A percentile compares a stretch with the other conserved stretches of the same genome.
Evolutionary conservation across 2,797 vertebrate species (phyloP).

Genomic region (Pogonophryne albipinna): DNA sequence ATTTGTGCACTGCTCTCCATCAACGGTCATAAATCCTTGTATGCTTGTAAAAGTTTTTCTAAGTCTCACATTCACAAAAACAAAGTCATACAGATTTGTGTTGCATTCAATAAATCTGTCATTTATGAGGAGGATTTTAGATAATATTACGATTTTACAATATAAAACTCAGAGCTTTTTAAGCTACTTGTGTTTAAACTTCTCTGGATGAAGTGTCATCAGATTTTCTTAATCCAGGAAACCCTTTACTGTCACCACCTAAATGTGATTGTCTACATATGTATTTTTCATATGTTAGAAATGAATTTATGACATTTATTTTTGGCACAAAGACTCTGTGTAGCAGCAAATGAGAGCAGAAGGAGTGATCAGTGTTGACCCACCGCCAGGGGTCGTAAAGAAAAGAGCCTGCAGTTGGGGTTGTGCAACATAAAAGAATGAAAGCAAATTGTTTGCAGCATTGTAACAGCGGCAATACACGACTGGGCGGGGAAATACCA

Average conservation of each 20-base stretch:
- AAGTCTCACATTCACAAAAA: constrained; percentile 29
- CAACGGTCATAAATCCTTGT: constrained; percentile 47
- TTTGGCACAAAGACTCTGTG: constrained; percentile 31
- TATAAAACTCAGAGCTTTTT: background rate
- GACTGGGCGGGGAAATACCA: constrained; percentile 1
- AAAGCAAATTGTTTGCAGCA: constrained; percentile 31
- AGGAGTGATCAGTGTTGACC: constrained; percentile 54
- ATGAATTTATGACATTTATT: constrained; percentile 22
- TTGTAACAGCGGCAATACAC: constrained; percentile 7
- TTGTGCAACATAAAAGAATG: constrained; percentile 19
- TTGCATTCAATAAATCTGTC: constrained; percentile 34
- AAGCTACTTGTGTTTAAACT: background rate
- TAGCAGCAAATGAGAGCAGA: constrained; percentile 52
- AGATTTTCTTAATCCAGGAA: constrained; percentile 10
- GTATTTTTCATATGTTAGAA: constrained; percentile 21
- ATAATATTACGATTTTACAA: constrained; percentile 34
- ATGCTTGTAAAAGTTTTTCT: constrained; percentile 3
- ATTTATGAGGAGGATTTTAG: constrained; percentile 40
- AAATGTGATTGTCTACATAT: constrained; percentile 21
- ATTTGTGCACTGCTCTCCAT: constrained; percentile 30
- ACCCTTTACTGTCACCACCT: constrained; percentile 9
- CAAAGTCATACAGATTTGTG: constrained; percentile 20
- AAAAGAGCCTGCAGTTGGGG: constrained; percentile 58
- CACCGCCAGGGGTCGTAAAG: constrained; percentile 45
- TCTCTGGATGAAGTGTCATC: background rate